Evolutionary conservation across 1,140 invertebrate species (phyloP), one percentile per base, ranked within the genome.

Genomic region (Macrocentrus cingulum): DNA sequence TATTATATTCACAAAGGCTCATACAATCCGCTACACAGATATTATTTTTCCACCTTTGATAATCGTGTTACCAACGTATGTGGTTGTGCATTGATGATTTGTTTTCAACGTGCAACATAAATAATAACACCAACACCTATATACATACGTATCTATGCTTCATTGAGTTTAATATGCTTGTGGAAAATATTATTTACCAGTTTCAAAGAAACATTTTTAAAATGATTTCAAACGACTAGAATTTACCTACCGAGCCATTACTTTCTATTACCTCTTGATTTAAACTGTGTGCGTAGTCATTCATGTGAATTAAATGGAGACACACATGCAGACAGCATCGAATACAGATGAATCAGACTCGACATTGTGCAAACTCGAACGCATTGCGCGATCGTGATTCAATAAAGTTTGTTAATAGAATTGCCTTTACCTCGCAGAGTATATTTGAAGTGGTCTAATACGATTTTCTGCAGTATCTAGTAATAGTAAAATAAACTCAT

Each of bases 351-450:
- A 60, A 59, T 53, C 59, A 60, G 58, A 32, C 55, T 56, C n/a
- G n/a, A 48, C 51, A 44, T 20, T 25, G 48, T 25, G 48, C 36
- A 32, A 55, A 63, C 56, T 45, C 52, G 64, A 63, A 64, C 58
- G 45, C 64, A 59, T 48, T 34, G 32, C 37, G 23, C 32, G 59
- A 54, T 63, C 59, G 32, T 59, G 59, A 67, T 67, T 67, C 66
- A 67, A 66, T 67, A 66, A 64, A 54, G 57, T 41, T 36, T 54
- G 60, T 57, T 67, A 67, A 67, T 67, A 62, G 66, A 67, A 67
- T 67, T 66, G 53, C 50, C 53, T 56, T 58, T 53, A 18, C 44
- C 36, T 25, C 16, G n/a, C n/a, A n/a, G n/a, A n/a, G n/a, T n/a
- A n/a, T n/a, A n/a, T n/a, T n/a, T n/a, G n/a, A n/a, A n/a, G n/a